phyloP scores from a whole-genome alignment of 2,888 invertebrate genomes.

The Subacronicta megacephala region DNA sequence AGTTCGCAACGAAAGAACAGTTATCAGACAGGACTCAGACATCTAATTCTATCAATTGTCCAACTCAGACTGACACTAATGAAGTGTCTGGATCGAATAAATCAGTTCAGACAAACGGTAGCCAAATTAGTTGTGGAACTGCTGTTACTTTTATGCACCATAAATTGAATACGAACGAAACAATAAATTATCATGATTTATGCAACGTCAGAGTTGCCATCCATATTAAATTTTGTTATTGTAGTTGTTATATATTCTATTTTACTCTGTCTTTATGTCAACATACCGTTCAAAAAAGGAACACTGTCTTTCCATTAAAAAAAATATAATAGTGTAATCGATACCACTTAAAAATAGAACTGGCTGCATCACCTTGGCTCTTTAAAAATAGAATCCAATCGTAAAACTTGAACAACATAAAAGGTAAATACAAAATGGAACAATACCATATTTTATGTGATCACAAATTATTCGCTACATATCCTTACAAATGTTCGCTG shows the following conservation, averaged over 20 bases:
- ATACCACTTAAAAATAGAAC: constrained; percentile 27
- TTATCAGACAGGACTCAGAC: constrained; percentile 14
- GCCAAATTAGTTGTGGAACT: constrained; percentile 40
- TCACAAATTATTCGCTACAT: constrained; percentile 20
- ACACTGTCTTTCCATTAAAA: constrained; percentile 3
- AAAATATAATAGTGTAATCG: constrained; percentile 12
- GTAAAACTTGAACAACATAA: constrained; percentile 1
- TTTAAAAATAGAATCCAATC: constrained; percentile 18
- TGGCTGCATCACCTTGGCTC: constrained; percentile 8
- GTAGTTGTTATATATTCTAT: background rate
- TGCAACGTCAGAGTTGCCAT: constrained; percentile 19
- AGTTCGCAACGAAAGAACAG: constrained; percentile 3
- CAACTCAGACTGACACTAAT: constrained; percentile 32
- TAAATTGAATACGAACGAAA: constrained; percentile 42
- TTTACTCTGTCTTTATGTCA: background rate
- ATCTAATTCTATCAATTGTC: constrained; percentile 17
- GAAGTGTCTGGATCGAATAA: constrained; percentile 29
- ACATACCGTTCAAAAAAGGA: background rate
- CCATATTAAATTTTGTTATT: background rate
- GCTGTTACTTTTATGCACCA: constrained; percentile 37
- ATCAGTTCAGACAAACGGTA: constrained; percentile 41
- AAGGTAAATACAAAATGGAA: constrained; percentile 8
- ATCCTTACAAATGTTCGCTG: constrained; percentile 30
- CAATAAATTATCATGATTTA: constrained; percentile 43
- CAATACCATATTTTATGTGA: constrained; percentile 19